A percentile compares a stretch with the other conserved stretches of the same genome.
Conservation (phyloP, 2,113 vertebrate species). For the Leuciscus idus region DNA sequence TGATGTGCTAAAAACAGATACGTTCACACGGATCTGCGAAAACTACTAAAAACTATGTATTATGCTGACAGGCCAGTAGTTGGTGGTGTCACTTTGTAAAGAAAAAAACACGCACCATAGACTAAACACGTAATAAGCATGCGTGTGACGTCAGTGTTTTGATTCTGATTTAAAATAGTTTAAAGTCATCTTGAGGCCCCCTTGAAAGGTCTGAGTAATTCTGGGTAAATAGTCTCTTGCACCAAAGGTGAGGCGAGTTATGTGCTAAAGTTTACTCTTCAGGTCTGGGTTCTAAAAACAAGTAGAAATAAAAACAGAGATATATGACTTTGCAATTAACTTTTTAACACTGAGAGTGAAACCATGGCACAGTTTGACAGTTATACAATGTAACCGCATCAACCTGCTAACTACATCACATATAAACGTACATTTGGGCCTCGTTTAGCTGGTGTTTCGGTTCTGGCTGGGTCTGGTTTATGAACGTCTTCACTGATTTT, state of each 20-base stretch:
- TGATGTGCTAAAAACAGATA: too few relatives aligned
- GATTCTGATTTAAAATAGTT: too few relatives aligned
- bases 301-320: background rate
- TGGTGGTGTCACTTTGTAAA: too few relatives aligned
- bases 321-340: background rate
- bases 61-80: too few relatives aligned
- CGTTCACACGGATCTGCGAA: too few relatives aligned
- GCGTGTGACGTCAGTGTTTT: too few relatives aligned
- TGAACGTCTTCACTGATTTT: conserved; percentile 1
- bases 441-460: conserved; percentile 36
- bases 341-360: background rate
- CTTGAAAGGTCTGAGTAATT: background rate
- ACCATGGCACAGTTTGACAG: background rate
- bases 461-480: conserved; percentile 36
- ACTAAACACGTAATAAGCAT: too few relatives aligned
- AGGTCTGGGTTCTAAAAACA: background rate
- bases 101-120: too few relatives aligned
- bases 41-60: too few relatives aligned
- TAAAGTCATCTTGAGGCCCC: background rate
- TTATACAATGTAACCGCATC: conserved; percentile 11
- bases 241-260: background rate
- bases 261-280: background rate
- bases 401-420: conserved; percentile 26
- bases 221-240: background rate
- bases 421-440: conserved; percentile 44